Evolutionary conservation across 1,140 invertebrate genomes (phyloP), one percentile per base, ranked within the genome.

Genomic region (Thalassaphorura encarpata): DNA sequence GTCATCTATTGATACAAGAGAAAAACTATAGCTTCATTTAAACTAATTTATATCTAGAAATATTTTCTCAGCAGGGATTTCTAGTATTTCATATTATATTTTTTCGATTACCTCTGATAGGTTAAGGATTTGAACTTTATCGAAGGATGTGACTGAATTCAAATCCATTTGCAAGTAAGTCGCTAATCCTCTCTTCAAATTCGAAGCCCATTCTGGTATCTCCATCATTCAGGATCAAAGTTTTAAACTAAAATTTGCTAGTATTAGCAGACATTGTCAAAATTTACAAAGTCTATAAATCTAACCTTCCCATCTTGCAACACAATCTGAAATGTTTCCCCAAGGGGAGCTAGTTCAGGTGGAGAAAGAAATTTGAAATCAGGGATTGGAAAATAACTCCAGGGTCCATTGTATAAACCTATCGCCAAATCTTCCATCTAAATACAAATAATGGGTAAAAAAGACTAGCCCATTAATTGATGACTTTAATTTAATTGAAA

Each of bases 391-490:
- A 62, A 65, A 43, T 62, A 65, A 13, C 36, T 41, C 63, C 63
- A 65, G 4, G 50, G 57, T 29, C 63, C 63, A 62, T 65, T 65
- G 55, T 60, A 65, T 26, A 65, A 28, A 1, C 60, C 63, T 19
- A 65, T 54, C 23, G 43, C 40, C 2, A 62, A 13, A 36, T 58
- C 50, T 29, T 60, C 63, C 36, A 65, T 21, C 63, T 65, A 39
- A 2, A 58, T 33, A 4, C 18, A 23, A 49, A 31, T 42, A 3
- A 4, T 52, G 27, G n/a, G 46, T 39, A 18, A 6, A 42, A 42
- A 42, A 42, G n/a, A 36, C 8, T 21, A 43, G 41, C 41, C 13
- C 21, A 8, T 15, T 15, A 43, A 11, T 43, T 21, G 21, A 8
- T 43, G 11, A 6, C 18, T 43, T 8, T 19, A 36, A 36, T n/a